Base-by-base conservation (phyloP, 1,140 invertebrate genomes). In the Brachionus asplanchnoidis region DNA sequence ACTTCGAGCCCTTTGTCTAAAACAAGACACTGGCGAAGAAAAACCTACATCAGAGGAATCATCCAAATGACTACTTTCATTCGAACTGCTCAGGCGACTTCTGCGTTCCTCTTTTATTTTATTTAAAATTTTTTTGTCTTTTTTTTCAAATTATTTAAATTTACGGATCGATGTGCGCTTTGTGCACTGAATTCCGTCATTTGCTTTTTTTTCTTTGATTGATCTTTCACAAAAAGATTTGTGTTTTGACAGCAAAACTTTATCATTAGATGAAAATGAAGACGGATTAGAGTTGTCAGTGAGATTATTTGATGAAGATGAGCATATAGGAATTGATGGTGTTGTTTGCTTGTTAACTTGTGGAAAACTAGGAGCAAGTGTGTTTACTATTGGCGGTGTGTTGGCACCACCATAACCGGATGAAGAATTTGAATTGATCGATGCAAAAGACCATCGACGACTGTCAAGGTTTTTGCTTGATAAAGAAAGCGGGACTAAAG, bases 391-490 rank as follows among this genome's bases (percentile, higher is more conserved):
- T 44, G 79, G 79, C 23, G 79, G 79, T 12, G 79, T 82, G 26
- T 82, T 65, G 7, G 79, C 40, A n/a, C 78, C 32, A 20, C 79
- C 79, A 77, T 77, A 77, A 50, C 73, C 73, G n/a, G 73, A 77
- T 26, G 73, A 77, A 5, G 79, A 82, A 40, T 53, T 65, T 36
- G 79, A 82, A 46, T 82, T 42, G 12, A 82, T 65, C 7, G 79
- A 82, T 12, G 79, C 79, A 82, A 82, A 82, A 14, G 79, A 82
- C 79, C 79, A 82, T 65, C 79, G 20, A 5, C 79, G 50, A 32
- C 23, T 68, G 65, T 82, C 79, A 12, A 82, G 17, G 20, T 65
- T 40, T 82, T 82, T 82, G 26, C 4, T 23, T 44, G 79, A 82
- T 14, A 82, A 4, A 2, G 79, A 82, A 8, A 82, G 60, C 12